These are phyloP conservation scores for Scomber scombrus DNA, from an alignment of 2,113 vertebrate genomes.

Conservation along the genomic window DNA sequence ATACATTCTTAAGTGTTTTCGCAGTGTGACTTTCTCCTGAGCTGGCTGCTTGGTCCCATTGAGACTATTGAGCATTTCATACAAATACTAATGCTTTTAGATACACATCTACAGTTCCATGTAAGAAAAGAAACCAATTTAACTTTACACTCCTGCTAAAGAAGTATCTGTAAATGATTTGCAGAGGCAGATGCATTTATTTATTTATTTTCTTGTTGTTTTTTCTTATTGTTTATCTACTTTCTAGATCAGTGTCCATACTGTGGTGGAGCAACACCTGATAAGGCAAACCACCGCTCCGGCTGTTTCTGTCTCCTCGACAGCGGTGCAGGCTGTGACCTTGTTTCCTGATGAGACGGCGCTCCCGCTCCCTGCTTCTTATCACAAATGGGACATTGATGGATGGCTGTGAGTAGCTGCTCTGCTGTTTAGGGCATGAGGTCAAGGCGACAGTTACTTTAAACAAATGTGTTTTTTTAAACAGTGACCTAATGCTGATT, in stretches of 20 bases:
- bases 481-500: conserved; percentile 25
- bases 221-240: not conserved
- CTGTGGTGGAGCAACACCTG: not conserved
- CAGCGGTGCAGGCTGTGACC: conserved; percentile 60
- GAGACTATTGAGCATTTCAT: not conserved
- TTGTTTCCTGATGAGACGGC: conserved; percentile 72
- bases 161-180: not conserved
- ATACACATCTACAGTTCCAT: too few species aligned
- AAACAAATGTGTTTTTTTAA: conserved; percentile 40
- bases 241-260: not conserved
- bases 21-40: too few species aligned
- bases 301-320: conserved; percentile 25
- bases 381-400: conserved; percentile 72
- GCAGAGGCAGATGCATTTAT: not conserved
- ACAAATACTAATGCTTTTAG: not conserved
- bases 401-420: conserved; percentile 62
- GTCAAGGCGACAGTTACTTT: conserved; percentile 69
- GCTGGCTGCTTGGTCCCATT: too few species aligned
- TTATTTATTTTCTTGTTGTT: not conserved
- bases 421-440: conserved; percentile 51
- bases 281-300: not conserved
- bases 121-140: too few species aligned
- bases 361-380: conserved; percentile 66
- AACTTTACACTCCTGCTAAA: not conserved
- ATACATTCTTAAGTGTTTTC: not conserved